Conservation (phyloP, 2,113 vertebrate species). For the Neomonachus schauinslandi region DNA sequence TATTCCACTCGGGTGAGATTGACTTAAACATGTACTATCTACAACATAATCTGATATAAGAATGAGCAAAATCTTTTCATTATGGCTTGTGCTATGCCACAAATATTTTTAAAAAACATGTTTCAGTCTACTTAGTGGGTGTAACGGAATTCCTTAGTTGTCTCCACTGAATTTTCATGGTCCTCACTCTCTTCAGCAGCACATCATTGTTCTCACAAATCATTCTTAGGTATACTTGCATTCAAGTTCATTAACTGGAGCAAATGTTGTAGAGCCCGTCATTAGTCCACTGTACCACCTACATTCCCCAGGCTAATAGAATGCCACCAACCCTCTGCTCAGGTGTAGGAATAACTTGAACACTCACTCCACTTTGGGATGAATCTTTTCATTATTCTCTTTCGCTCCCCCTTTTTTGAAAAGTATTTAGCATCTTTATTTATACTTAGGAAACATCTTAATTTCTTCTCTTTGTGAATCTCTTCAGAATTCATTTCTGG, state of each 20-base stretch:
- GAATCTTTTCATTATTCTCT: neutral
- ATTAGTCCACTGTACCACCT: neutral
- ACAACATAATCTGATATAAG: conserved; percentile 23
- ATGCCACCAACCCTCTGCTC: neutral
- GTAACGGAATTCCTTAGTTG: conserved; percentile 1
- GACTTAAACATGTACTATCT: conserved; percentile 36
- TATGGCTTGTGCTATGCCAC: neutral
- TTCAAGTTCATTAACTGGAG: conserved; percentile 20
- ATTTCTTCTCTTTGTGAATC: neutral
- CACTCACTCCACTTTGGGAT: neutral
- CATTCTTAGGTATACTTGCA: neutral
- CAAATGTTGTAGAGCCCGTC: neutral
- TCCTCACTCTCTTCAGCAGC: neutral
- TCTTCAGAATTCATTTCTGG: conserved; percentile 41
- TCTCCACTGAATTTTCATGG: conserved; percentile 31
- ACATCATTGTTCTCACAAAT: conserved; percentile 17
- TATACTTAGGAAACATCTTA: neutral
- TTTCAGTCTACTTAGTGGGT: conserved; percentile 3
- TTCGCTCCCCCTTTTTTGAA: neutral
- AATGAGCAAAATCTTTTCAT: conserved; percentile 10
- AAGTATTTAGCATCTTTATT: neutral
- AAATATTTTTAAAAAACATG: conserved; percentile 3
- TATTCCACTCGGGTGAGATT: conserved; percentile 34
- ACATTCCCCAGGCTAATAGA: neutral
- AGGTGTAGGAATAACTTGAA: neutral